Evolutionary conservation across 2,888 invertebrate genomes (phyloP), one percentile per base, ranked within the genome.

Genomic region (Xanthia icteritia): DNA sequence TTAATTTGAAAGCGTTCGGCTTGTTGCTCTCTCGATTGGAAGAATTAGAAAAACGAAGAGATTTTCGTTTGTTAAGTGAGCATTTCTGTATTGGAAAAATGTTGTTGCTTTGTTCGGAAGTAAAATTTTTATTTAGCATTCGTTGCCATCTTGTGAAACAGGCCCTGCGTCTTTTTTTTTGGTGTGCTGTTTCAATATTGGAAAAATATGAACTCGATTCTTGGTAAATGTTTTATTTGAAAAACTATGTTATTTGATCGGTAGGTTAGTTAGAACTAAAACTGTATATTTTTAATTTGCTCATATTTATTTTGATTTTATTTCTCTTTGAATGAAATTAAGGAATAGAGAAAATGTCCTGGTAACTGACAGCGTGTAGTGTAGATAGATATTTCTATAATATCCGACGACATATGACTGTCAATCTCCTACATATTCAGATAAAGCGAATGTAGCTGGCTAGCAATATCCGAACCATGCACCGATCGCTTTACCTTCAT

Each of bases 381-480:
- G 36, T 54, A 45, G 17, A 54, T 27, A 58, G 13, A 39, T 56
- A 54, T 48, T 51, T 15, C 8, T 69, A 8, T 69, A 61, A 54
- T 58, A 39, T 5, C 60, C 27, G 69, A 75, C 64, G 31, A n/a
- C 51, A 75, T 84, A 54, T 70, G 42, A 39, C 67, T 71, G 61
- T 48, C 82, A 87, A 84, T 82, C 74, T 87, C 65, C 63, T 69
- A 71, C 69, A 70, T 82, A 75, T 85, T 85, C 82, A 60, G 64
- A 85, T 77, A 77, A 68, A 77, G 61, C 42, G 64, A 80, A 56
- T 63, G 72, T 36, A 80, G 27, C 45, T 70, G 31, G 31, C 31
- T 31, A 2, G 69, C 74, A 87, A 86, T 87, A 85, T 87, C 84
- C 88, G 82, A 80, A 58, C 67, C 64, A 67, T 76, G 65, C 60